Evolutionary conservation across 1,140 invertebrate species (phyloP), one percentile per base, ranked within the genome.

Genomic region (Drosophila busckii): DNA sequence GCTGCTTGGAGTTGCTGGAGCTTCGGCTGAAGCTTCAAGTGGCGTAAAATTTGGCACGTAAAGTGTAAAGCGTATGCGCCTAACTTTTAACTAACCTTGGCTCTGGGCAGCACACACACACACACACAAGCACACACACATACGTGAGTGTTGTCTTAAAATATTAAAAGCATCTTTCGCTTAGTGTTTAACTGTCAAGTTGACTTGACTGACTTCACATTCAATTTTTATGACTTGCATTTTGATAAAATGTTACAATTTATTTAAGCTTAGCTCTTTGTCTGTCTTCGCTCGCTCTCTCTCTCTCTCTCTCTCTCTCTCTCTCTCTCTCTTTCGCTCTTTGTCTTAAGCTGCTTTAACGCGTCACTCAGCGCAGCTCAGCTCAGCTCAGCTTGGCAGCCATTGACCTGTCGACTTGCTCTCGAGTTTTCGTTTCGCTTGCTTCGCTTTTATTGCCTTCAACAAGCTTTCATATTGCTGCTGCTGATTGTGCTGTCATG

Each of bases 11-110:
- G 15, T 19, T 31, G 26, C 23, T 26, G 16, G 41, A 42, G 19
- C 35, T 37, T 22, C 17, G 16, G 8, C 8, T 35, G 28, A 8
- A 7, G 34, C 56, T 55, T 80, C 63, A 73, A 80, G 68, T 60
- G 63, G 63, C 73, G 63, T 73, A 45, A 80, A 78, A 78, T 78
- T 78, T 78, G 63, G 73, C 71, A 80, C 73, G 60, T 76, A 61
- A 55, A 78, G 48, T 70, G 55, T n/a, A n/a, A 20, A 4, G 38
- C 19, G 32, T 28, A 59, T 15, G 44, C 61, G 61, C 45, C 45
- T 22, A 80, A 80, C 71, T 78, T 80, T 71, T 63, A 63, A 80
- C 71, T 80, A 80, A 78, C 42, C 58, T 46, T 61, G 35, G 25
- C 34, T n/a, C n/a, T 40, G 29, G 52, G 52, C 49, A 64, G 13